phyloP scores from a whole-genome alignment of 2,888 invertebrate species.

The Merodon equestris region DNA sequence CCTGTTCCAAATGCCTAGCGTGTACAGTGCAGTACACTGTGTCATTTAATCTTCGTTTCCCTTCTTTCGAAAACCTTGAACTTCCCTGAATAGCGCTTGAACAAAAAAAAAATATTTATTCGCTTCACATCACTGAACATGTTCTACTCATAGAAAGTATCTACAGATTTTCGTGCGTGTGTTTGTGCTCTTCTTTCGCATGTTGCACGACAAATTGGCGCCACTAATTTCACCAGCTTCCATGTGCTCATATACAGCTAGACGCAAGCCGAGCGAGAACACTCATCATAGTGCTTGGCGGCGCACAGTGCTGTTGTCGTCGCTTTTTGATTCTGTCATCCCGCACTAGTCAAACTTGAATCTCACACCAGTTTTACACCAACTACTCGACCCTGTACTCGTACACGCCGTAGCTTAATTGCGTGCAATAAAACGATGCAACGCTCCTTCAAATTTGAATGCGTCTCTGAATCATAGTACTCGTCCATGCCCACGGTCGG shows the following conservation, averaged over 20 bases:
- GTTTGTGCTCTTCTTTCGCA: slow-evolving; percentile 38
- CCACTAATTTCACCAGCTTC: slow-evolving; percentile 55
- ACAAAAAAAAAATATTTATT: slow-evolving; percentile 33
- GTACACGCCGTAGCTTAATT: no score
- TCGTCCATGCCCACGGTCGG: no score
- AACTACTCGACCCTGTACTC: no score
- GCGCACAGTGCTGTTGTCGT: background rate
- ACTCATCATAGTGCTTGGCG: no score
- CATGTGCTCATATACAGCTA: background rate
- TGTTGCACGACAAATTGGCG: slow-evolving; percentile 58
- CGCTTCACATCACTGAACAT: slow-evolving; percentile 24
- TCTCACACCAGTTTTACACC: slow-evolving; percentile 16
- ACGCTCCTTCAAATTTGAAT: slow-evolving; percentile 15
- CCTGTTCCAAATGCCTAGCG: no score
- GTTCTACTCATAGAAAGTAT: background rate
- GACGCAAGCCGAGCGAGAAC: no score
- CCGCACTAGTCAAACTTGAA: slow-evolving; percentile 6
- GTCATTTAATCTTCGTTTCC: no score
- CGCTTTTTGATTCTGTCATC: slow-evolving; percentile 14
- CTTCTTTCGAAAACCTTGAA: slow-evolving; percentile 40
- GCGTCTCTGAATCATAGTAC: no score
- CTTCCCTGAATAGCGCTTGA: slow-evolving; percentile 23
- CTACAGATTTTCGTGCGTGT: background rate
- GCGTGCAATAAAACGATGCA: no score
- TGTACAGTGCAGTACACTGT: no score